Conservation (phyloP, 2,113 vertebrate species). For the Eublepharis macularius region DNA sequence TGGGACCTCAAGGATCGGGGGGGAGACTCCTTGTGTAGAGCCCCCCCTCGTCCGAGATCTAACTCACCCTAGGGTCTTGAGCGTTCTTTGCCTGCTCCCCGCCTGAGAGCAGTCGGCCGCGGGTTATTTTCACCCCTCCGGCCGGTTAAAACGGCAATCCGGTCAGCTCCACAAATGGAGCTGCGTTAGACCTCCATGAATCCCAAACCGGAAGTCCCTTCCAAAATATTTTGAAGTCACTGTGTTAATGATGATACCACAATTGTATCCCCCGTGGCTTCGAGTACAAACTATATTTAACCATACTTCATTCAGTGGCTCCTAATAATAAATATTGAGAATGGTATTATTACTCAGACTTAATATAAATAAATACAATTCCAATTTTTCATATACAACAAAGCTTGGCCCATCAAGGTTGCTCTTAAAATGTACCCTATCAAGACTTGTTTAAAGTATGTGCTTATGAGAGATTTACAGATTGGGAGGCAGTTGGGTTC, state of each 20-base stretch:
- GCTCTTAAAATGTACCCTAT: too few species aligned
- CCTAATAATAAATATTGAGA: not conserved
- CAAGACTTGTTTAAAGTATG: not conserved
- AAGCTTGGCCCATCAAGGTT: not conserved
- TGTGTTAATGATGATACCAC: slow-evolving; percentile 45
- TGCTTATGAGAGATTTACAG: not conserved
- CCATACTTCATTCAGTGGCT: slow-evolving; percentile 45
- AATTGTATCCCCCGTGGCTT: slow-evolving; percentile 49
- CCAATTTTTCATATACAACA: not conserved
- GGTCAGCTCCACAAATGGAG: too few species aligned
- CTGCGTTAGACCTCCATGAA: too few species aligned
- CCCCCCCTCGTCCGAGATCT: too few species aligned
- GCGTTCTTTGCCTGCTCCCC: too few species aligned
- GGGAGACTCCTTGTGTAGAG: too few species aligned
- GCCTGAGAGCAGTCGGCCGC: too few species aligned
- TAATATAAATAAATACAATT: not conserved
- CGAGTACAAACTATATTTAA: slow-evolving; percentile 50
- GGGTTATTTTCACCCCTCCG: too few species aligned
- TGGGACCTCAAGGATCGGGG: too few species aligned
- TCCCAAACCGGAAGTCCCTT: too few species aligned
- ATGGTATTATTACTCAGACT: not conserved
- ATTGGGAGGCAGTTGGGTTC: not conserved
- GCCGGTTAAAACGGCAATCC: too few species aligned
- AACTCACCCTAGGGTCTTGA: too few species aligned
- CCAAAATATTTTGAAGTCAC: slow-evolving; percentile 47